These are phyloP conservation scores for Aplodontia rufa DNA, from an alignment of 2,113 vertebrate genomes.

Conservation along the genomic window DNA sequence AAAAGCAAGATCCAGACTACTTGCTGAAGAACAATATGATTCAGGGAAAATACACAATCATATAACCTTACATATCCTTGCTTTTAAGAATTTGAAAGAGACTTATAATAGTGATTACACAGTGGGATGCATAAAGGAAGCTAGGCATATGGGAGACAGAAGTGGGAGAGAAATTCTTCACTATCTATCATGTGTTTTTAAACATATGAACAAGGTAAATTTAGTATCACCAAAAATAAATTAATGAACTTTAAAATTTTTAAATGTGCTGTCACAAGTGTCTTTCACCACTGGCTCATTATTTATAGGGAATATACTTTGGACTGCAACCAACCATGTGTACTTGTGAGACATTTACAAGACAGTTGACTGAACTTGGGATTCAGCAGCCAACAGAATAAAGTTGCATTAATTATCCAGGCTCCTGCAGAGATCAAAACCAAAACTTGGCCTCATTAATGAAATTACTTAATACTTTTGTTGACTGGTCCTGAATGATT, in stretches of 20 bases:
- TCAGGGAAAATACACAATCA: neutral
- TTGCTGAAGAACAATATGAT: neutral
- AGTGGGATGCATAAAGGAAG: neutral
- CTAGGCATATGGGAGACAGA: neutral
- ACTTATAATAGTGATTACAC: neutral
- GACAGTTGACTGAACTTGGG: neutral
- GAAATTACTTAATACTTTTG: neutral
- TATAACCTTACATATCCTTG: neutral
- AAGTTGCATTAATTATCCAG: neutral
- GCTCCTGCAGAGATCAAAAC: slow-evolving; percentile 39
- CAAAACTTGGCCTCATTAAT: slow-evolving; percentile 23
- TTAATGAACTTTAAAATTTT: slow-evolving; percentile 30
- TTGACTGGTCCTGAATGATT: slow-evolving; percentile 4
- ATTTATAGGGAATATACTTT: neutral
- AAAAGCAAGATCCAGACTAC: neutral
- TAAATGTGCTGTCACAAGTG: neutral
- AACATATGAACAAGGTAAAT: neutral
- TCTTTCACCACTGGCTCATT: neutral
- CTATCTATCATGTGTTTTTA: neutral
- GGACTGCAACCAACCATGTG: neutral
- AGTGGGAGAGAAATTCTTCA: neutral
- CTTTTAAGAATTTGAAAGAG: neutral
- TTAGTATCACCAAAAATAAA: slow-evolving; percentile 43
- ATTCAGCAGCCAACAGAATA: neutral
- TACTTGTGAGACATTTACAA: neutral